Percentiles rank a stretch among this genome's conserved stretches.
Conservation (phyloP, 2,797 vertebrate species). For the Buphagus erythrorhynchus region DNA sequence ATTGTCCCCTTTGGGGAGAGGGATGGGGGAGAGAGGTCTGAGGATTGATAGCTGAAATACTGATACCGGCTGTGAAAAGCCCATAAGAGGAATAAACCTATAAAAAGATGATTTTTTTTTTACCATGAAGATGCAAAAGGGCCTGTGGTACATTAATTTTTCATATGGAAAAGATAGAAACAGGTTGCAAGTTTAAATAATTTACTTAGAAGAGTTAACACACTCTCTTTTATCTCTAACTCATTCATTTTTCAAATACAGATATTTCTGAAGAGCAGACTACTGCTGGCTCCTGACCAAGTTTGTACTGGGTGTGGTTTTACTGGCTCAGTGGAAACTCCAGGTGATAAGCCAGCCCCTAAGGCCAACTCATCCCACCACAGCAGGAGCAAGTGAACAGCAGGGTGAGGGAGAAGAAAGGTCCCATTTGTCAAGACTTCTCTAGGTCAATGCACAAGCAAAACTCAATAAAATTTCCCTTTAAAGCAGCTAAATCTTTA, state of each 20-base stretch:
- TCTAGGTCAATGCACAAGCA: background rate
- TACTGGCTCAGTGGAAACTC: background rate
- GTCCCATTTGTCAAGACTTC: background rate
- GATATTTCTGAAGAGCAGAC: conserved; percentile 9
- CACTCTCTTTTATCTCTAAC: conserved; percentile 15
- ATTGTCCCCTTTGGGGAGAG: background rate
- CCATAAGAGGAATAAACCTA: conserved; percentile 1
- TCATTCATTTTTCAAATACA: conserved; percentile 44
- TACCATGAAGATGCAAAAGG: conserved; percentile 38
- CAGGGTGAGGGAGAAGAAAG: background rate
- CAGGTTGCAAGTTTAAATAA: conserved; percentile 68
- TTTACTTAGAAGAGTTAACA: conserved; percentile 53
- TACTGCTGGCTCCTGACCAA: background rate
- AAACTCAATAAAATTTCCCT: background rate
- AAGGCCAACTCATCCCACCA: background rate
- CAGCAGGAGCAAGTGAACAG: background rate
- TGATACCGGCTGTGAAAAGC: conserved; percentile 20
- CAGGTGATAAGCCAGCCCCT: background rate
- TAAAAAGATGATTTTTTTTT: conserved; percentile 11
- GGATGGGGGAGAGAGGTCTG: background rate
- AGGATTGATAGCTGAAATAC: background rate
- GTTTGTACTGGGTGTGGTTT: background rate
- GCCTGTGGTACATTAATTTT: conserved; percentile 42
- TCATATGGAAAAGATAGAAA: conserved; percentile 51
- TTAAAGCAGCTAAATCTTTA: background rate